These are phyloP conservation scores for Potamilus streckersoni DNA, from an alignment of 1,140 invertebrate genomes.

Conservation along the genomic window DNA sequence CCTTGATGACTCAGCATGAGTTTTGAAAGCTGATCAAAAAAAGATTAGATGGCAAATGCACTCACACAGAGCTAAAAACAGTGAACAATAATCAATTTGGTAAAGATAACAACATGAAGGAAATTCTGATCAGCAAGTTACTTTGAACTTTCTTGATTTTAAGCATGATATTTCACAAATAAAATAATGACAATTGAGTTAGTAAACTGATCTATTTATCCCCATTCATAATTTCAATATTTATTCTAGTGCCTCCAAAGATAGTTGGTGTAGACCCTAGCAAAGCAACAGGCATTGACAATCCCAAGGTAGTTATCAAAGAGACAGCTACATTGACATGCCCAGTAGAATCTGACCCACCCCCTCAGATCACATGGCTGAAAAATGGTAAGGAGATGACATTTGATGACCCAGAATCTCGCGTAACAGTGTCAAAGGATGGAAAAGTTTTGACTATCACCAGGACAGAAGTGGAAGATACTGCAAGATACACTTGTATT, in stretches of 20 bases:
- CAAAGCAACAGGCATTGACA: slow-evolving; percentile 17
- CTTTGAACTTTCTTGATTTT: too few species aligned
- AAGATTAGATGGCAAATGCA: too few species aligned
- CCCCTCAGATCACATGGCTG: slow-evolving; percentile 68
- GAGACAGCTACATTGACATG: slow-evolving; percentile 60
- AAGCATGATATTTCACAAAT: too few species aligned
- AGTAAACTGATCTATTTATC: too few species aligned
- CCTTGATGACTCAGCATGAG: too few species aligned
- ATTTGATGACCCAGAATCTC: slow-evolving; percentile 18
- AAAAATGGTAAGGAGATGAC: slow-evolving; percentile 54
- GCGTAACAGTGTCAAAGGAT: slow-evolving; percentile 39
- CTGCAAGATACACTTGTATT: slow-evolving; percentile 68
- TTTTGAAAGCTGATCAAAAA: too few species aligned
- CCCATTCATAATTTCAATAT: not conserved
- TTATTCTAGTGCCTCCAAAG: slow-evolving; percentile 53
- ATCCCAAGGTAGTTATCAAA: slow-evolving; percentile 46
- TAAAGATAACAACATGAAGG: too few species aligned
- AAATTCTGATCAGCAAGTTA: too few species aligned
- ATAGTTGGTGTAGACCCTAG: slow-evolving; percentile 28
- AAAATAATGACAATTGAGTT: too few species aligned
- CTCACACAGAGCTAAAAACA: too few species aligned
- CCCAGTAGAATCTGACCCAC: slow-evolving; percentile 66
- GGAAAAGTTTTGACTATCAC: slow-evolving; percentile 56
- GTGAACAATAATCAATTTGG: too few species aligned
- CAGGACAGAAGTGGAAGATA: slow-evolving; percentile 56